Evolutionary conservation across 1,140 invertebrate genomes (phyloP), one percentile per base, ranked within the genome.

Genomic region (Acyrthosiphon pisum): DNA sequence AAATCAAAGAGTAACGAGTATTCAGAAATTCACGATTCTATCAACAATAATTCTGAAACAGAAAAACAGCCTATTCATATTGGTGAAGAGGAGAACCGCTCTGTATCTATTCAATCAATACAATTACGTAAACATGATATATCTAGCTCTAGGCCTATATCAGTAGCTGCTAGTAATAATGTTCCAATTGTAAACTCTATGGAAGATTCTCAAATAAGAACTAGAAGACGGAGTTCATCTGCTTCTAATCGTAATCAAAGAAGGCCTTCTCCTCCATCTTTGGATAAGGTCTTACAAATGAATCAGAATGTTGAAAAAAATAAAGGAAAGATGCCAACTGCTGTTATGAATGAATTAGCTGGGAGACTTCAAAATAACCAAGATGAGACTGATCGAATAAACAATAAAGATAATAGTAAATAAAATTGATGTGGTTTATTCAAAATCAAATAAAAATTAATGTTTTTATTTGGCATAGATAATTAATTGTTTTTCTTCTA

Each of bases 161-260:
- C 76, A 30, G 37, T 93, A 50, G 50, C 90, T 48, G 22, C 93
- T 48, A 87, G 23, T 48, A 86, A 48, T 48, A 93, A 90, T 89
- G 53, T 53, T 76, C 46, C 84, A 60, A 76, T 37, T 89, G 6
- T 46, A 76, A 89, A 88, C 6, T 60, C 81, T 60, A 83, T 93
- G 23, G 86, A 90, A 44, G 93, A 93, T 4, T 56, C 60, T 26
- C 87, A 93, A 37, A 76, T 76, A 50, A 68, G 56, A 35, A 56
- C 56, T 20, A 81, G 94, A 46, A 94, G 93, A 35, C 92, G 94
- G 23, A 95, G 94, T 93, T 94, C 94, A 9, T 94, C 94, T 23
- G 93, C 94, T 20, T 94, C 94, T 22, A 95, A 95, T 93, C 94
- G 94, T n/a, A 95, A 95, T 89, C 94, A 94, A 44, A 93, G 94